Evolutionary conservation across 2,113 vertebrate species (phyloP), one percentile per base, ranked within the genome.

Genomic region (Spheniscus mendiculus): DNA sequence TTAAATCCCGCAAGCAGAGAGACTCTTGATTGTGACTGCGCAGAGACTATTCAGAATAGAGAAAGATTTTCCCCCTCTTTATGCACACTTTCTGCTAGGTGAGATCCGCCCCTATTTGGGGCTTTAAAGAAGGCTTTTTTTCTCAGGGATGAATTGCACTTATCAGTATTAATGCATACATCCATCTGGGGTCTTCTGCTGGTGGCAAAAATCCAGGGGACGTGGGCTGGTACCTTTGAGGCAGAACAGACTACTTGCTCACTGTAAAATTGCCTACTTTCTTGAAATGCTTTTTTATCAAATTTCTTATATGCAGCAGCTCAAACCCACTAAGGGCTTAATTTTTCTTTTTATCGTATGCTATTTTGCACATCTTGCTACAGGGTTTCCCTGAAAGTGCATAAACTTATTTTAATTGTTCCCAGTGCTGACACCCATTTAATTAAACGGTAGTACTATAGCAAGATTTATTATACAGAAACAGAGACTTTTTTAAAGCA

Each of bases 341-440:
- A 87, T 92, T 95, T 93, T 92, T 93, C 81, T 53, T 93, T 94
- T 94, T 53, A 87, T 74, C 91, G 80, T 92, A 67, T 84, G 80
- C 92, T 95, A 76, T 89, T 96, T 91, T 92, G 81, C 72, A 92
- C 77, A 82, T 91, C 83, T 95, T 96, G 80, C 96, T 96, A 93
- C 90, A 95, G 89, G 91, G 83, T 95, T 95, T 94, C 90, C 86
- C 95, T 81, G 67, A 61, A 95, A 96, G 80, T 82, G 73, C 89
- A 95, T 91, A 96, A 94, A 96, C 89, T 89, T 83, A 59, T 91
- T 96, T 96, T 96, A 96, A 96, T 97, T 94, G 95, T 96, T 96
- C 97, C 95, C 96, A 92, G 70, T 70, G 91, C 89, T 95, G 91
- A 95, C 84, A 83, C 73, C n/a, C 81, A 87, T 93, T 96, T 96